These are phyloP conservation scores for Ranitomeya variabilis DNA, from an alignment of 2,113 vertebrate species.

Conservation along the genomic window DNA sequence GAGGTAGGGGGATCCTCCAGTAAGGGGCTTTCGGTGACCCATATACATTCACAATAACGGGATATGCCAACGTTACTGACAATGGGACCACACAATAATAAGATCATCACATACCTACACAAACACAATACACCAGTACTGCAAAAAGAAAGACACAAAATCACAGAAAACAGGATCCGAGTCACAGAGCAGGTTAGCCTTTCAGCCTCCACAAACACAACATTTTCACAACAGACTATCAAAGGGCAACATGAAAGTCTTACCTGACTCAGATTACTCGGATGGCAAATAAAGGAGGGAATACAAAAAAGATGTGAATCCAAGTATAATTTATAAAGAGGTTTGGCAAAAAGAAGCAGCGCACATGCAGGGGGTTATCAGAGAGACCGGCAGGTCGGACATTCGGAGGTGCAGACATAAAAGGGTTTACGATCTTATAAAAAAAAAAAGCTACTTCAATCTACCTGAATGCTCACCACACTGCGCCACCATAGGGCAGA, in stretches of 20 bases:
- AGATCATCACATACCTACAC: neutral
- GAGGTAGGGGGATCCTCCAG: too few species aligned
- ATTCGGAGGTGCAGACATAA: neutral
- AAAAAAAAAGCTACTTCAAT: too few species aligned
- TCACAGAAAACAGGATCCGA: neutral
- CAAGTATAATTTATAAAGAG: neutral
- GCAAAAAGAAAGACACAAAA: neutral
- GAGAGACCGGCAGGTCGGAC: neutral
- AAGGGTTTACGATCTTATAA: too few species aligned
- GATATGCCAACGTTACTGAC: neutral
- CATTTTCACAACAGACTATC: neutral
- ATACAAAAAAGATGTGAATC: conserved; percentile 45
- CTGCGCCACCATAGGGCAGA: too few species aligned
- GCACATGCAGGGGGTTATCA: neutral
- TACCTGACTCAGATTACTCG: conserved; percentile 50
- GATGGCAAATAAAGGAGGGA: conserved; percentile 25
- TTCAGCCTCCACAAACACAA: neutral
- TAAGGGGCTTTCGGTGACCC: too few species aligned
- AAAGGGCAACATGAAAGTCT: conserved; percentile 17
- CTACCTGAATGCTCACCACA: too few species aligned
- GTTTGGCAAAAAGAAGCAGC: neutral
- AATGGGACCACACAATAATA: neutral
- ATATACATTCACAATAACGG: neutral
- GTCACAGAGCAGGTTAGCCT: neutral
- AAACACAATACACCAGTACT: neutral